Percentiles rank a stretch among this genome's conserved stretches.
Evolutionary conservation across 30 jellyfish, hydroid and myxozoan species (phyloP).

Genomic region (Aurelia sp.): DNA sequence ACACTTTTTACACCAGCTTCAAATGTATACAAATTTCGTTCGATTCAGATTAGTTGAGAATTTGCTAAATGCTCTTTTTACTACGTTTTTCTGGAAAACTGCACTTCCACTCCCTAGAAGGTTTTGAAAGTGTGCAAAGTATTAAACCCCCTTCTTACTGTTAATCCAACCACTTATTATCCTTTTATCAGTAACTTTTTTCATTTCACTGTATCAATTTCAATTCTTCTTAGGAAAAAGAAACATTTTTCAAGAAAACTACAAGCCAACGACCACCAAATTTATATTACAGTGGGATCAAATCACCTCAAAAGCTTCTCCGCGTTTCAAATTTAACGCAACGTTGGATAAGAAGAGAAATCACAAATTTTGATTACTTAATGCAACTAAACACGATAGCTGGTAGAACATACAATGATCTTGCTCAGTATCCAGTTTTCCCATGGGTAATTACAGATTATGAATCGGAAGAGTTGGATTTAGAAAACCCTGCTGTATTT

Average conservation of each 20-base stretch:
- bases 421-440: conserved; percentile 97
- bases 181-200: too few relatives aligned
- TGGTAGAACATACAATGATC: conserved; percentile 96
- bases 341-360: conserved; percentile 94
- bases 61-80: too few relatives aligned
- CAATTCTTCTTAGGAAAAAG: conserved; percentile 61
- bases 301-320: conserved; percentile 84
- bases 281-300: conserved; percentile 89
- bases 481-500: conserved; percentile 63
- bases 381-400: conserved; percentile 96
- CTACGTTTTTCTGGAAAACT: too few relatives aligned
- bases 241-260: conserved; percentile 63
- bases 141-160: neutral
- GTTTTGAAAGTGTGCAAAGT: too few relatives aligned
- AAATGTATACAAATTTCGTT: too few relatives aligned
- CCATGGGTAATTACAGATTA: conserved; percentile 96
- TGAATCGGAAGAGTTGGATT: conserved; percentile 75
- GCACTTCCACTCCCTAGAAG: too few relatives aligned
- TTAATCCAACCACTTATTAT: neutral
- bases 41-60: too few relatives aligned
- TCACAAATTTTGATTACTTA: conserved; percentile 86
- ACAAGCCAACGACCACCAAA: conserved; percentile 74
- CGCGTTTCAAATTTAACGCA: conserved; percentile 80
- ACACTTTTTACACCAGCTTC: too few relatives aligned
- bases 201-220: neutral